These are phyloP conservation scores for Brachypodius melanocephalos DNA, from an alignment of 2,113 vertebrate genomes.

Conservation along the genomic window DNA sequence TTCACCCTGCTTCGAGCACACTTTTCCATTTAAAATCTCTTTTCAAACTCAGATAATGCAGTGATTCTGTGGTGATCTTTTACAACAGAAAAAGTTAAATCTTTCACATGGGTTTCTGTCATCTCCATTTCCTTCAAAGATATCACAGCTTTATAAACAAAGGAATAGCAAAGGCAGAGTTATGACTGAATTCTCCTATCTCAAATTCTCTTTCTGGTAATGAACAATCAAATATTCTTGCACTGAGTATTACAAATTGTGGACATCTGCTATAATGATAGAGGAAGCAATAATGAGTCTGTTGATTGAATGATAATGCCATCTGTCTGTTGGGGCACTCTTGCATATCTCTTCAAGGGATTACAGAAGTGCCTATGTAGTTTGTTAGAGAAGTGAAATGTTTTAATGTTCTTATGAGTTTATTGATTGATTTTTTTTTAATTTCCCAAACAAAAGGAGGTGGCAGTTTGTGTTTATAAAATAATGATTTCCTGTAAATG, in stretches of 20 bases:
- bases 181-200: neutral
- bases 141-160: neutral
- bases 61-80: neutral
- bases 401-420: neutral
- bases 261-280: conserved; percentile 3
- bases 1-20: neutral
- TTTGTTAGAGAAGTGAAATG: neutral
- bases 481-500: neutral
- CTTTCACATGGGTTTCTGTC: neutral
- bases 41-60: neutral
- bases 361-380: neutral
- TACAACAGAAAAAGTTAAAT: neutral
- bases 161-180: neutral
- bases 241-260: neutral
- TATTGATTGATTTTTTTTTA: neutral
- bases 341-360: neutral
- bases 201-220: neutral
- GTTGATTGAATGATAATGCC: conserved; percentile 17
- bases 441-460: neutral
- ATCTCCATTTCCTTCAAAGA: neutral
- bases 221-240: neutral
- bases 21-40: neutral
- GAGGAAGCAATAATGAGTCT: conserved; percentile 24
- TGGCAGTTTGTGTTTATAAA: neutral
- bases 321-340: neutral